phyloP scores from a whole-genome alignment of 92 coral and sea anemone genomes.

The Phenganax subtilis region DNA sequence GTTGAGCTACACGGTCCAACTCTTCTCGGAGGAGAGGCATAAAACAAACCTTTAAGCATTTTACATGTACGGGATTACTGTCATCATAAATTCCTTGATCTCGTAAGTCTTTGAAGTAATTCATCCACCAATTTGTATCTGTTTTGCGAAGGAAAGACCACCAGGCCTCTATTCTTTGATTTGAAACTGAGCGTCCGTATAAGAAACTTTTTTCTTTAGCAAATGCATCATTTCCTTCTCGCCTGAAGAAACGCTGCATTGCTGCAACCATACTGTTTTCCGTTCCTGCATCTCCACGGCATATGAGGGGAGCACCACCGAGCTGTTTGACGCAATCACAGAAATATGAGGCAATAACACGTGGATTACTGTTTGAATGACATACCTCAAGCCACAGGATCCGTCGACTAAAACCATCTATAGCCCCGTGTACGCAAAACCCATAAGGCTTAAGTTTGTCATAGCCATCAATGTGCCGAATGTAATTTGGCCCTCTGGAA shows the following conservation, averaged over 20 bases:
- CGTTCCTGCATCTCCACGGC: conserved; percentile 47
- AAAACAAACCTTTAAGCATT: conserved; percentile 55
- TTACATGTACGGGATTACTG: conserved; percentile 42
- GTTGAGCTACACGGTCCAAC: conserved; percentile 48
- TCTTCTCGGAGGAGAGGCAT: conserved; percentile 48
- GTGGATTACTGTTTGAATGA: conserved; percentile 49
- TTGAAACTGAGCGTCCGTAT: conserved; percentile 56
- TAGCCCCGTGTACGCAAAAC: conserved; percentile 47
- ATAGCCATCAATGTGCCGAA: conserved; percentile 49
- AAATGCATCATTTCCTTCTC: conserved; percentile 41
- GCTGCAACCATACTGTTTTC: conserved; percentile 44
- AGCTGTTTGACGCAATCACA: conserved; percentile 21
- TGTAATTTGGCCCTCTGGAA: conserved; percentile 40
- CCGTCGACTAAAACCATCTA: conserved; percentile 47
- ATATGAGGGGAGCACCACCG: conserved; percentile 27
- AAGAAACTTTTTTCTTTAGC: conserved; percentile 51
- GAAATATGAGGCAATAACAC: conserved; percentile 40
- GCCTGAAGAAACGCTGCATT: conserved; percentile 39
- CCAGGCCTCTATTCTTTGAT: conserved; percentile 59
- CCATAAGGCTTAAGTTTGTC: conserved; percentile 49
- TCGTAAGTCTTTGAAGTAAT: conserved; percentile 52
- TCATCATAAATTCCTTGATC: conserved; percentile 48
- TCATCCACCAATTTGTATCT: conserved; percentile 56
- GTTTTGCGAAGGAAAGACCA: conserved; percentile 45
- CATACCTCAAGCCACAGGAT: conserved; percentile 49